Percentiles rank a stretch among this genome's conserved stretches.
These are phyloP conservation scores for Bombus sylvicola DNA, from an alignment of 1,140 invertebrate genomes.

Conservation along the genomic window DNA sequence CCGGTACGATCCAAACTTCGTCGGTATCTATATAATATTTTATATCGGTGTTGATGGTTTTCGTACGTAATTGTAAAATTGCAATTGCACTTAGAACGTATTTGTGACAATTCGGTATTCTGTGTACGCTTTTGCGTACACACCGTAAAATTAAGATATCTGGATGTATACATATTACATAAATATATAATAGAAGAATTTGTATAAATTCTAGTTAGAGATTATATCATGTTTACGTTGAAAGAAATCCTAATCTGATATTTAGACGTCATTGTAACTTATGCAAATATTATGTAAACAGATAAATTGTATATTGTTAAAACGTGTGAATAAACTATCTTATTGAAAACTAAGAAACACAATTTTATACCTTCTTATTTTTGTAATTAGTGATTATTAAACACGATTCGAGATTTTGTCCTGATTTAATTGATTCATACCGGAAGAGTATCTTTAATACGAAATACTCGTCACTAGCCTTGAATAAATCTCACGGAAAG, in stretches of 20 bases:
- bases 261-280: background rate
- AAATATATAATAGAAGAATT: background rate
- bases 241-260: background rate
- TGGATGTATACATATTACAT: background rate
- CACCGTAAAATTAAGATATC: background rate
- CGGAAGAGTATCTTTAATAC: too few species aligned
- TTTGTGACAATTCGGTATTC: background rate
- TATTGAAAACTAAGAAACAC: background rate
- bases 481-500: background rate
- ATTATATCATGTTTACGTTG: background rate
- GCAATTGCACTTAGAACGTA: background rate
- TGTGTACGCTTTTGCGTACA: too few species aligned
- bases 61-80: background rate
- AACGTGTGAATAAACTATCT: background rate
- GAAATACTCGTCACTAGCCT: background rate
- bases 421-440: background rate
- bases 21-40: background rate
- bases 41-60: background rate
- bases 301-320: background rate
- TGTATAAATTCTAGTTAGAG: slow-evolving; percentile 8
- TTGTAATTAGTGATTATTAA: background rate
- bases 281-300: background rate
- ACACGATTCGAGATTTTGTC: background rate
- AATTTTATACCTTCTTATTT: background rate
- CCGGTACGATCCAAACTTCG: background rate